phyloP scores from a whole-genome alignment of 2,797 vertebrate species.

The Limnodromus scolopaceus region DNA sequence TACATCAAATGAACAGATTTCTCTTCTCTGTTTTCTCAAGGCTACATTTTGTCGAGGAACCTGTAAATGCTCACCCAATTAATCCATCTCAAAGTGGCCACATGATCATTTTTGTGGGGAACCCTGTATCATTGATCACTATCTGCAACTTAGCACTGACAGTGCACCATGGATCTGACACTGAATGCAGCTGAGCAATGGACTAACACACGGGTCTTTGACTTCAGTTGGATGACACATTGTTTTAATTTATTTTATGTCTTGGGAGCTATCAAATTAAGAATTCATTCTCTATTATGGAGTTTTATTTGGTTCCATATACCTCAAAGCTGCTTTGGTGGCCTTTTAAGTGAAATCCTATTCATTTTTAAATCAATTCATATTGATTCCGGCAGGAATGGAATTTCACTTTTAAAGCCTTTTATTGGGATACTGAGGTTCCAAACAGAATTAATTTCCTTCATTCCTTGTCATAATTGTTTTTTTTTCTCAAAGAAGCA shows the following conservation, averaged over 20 bases:
- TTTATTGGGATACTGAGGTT: not conserved
- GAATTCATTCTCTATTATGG: rapidly evolving
- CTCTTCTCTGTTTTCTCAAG: not conserved
- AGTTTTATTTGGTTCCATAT: not conserved
- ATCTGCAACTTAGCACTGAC: not conserved
- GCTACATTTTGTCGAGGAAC: not conserved
- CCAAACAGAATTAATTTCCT: not conserved
- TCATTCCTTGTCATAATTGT: not conserved
- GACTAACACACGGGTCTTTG: not conserved
- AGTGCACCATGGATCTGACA: not conserved
- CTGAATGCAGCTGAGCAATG: not conserved
- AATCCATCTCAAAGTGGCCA: not conserved
- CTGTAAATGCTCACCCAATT: not conserved
- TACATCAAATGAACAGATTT: not conserved
- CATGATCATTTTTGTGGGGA: not conserved
- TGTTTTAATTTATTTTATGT: not conserved
- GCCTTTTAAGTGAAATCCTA: not conserved
- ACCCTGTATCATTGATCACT: not conserved
- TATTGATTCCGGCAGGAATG: not conserved
- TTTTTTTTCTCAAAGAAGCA: not conserved
- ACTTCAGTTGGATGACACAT: not conserved
- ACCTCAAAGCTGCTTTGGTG: not conserved
- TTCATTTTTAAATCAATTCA: not conserved
- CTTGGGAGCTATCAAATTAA: not conserved
- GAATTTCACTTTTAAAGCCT: not conserved